A percentile compares a stretch with the other conserved stretches of the same genome.
Conservation (phyloP, 2,797 vertebrate species). For the Lithobates sylvaticus region DNA sequence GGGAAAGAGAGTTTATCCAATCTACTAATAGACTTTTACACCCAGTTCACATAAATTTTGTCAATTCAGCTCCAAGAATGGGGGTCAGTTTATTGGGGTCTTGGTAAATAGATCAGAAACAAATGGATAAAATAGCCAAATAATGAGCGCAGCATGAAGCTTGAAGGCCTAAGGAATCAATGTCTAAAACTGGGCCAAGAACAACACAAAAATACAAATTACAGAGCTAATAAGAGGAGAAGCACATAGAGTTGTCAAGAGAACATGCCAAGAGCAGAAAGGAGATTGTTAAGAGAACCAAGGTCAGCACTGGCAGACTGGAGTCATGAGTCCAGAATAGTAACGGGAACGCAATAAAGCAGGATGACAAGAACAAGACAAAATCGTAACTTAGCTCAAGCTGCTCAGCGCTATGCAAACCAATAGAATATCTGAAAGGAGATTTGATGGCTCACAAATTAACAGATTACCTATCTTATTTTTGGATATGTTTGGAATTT, state of each 20-base stretch:
- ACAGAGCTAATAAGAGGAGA: constrained; percentile 40
- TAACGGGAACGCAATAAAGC: constrained; percentile 37
- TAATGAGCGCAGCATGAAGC: constrained; percentile 42
- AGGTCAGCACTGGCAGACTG: constrained; percentile 44
- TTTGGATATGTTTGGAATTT: too few species aligned
- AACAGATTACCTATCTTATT: too few species aligned
- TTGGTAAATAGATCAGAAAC: constrained; percentile 46
- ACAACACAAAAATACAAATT: constrained; percentile 32
- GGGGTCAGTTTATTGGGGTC: constrained; percentile 8
- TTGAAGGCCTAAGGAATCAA: constrained; percentile 36
- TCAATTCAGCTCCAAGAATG: constrained; percentile 2
- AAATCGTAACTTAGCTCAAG: background rate
- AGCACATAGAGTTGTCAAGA: constrained; percentile 32
- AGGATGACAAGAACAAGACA: constrained; percentile 12
- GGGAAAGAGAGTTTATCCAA: background rate
- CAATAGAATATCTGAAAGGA: background rate
- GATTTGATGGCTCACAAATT: background rate
- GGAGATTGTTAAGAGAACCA: constrained; percentile 38
- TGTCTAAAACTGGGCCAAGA: constrained; percentile 50
- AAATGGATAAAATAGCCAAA: constrained; percentile 47
- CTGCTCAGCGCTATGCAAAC: background rate
- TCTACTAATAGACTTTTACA: background rate
- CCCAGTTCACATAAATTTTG: too few species aligned
- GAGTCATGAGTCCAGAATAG: constrained; percentile 50
- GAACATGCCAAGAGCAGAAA: constrained; percentile 20